Conservation (phyloP, 2,888 invertebrate species). For the Ophioninae sp. region DNA sequence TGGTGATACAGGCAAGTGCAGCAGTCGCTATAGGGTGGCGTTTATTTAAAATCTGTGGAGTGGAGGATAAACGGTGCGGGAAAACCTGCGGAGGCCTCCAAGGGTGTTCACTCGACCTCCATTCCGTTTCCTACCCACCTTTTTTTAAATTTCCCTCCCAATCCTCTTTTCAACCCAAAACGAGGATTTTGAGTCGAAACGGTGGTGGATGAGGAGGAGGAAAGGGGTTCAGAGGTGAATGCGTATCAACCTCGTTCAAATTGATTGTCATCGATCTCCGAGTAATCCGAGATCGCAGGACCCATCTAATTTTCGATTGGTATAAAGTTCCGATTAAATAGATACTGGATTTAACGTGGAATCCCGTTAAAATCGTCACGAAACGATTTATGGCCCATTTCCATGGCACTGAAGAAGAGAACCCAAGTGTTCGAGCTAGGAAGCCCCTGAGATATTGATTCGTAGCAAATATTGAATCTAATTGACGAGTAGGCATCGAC, state of each 20-base stretch:
- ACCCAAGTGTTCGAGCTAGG: not conserved
- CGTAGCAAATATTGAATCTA: slow-evolving; percentile 31
- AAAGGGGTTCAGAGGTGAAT: not conserved
- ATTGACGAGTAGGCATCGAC: not conserved
- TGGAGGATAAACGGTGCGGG: slow-evolving; percentile 32
- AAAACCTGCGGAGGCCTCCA: slow-evolving; percentile 44
- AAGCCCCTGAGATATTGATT: slow-evolving; percentile 16
- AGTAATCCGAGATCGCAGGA: slow-evolving; percentile 47
- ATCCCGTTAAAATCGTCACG: not conserved
- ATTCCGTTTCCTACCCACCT: slow-evolving; percentile 42
- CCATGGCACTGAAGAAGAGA: not conserved
- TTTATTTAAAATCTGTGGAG: slow-evolving; percentile 51
- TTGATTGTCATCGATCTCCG: slow-evolving; percentile 34
- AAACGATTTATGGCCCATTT: not conserved
- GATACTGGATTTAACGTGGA: not conserved
- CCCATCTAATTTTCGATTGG: slow-evolving; percentile 46
- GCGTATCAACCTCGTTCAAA: slow-evolving; percentile 5
- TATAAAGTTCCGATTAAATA: slow-evolving; percentile 11
- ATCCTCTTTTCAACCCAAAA: not conserved
- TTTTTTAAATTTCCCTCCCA: slow-evolving; percentile 31
- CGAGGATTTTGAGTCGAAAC: not conserved
- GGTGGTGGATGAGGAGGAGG: too few species aligned
- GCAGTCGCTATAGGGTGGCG: not conserved
- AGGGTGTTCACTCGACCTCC: slow-evolving; percentile 66
- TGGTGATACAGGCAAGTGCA: too few species aligned